Base-by-base conservation (phyloP, 2,797 vertebrate genomes). In the Fundulus diaphanus region DNA sequence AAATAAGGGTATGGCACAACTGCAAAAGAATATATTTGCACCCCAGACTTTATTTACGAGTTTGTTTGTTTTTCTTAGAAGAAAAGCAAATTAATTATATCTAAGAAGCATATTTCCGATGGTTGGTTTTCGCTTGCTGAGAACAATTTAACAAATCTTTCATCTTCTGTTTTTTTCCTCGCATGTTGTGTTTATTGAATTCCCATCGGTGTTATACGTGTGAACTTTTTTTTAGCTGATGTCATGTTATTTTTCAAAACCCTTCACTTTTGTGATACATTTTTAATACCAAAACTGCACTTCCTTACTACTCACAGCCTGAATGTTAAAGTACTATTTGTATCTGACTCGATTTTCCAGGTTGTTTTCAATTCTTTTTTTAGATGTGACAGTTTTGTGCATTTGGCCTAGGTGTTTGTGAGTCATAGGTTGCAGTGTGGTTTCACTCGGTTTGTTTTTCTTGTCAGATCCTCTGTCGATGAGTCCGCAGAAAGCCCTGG, bases 401-500 rank as follows among this genome's bases (percentile, higher is more conserved):
- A 37, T 20, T 13, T 40, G 35, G 35, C 22, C 61, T 40, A 12
- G 37, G 35, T 37, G 56, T 7, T 18, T 12, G 31, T 9, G 59
- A 46, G 63, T 73, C 37, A 52, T 31, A 70, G 37, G 67, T 54
- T 7, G 22, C 54, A 16, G 31, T 74, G 29, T 79, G 48, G 70
- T 73, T 51, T 70, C n/a, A 8, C 13, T 74, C 1, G 74, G 11
- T 35, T 31, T 84, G n/a, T 86, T n/a, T 86, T 78, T 67, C 35
- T 76, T 78, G 56, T 66, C 92, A 99, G 98, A 99, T 95, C 98
- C 98, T 79, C 94, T 99, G 87, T 99, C 98, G 0, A 99, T 98
- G 98, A 98, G 98, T 73, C 98, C 98, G 20, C 98, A 99, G 91
- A 99, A 99, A 85, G 98, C 98, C 82, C 93, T 99, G 93, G 98